These are phyloP conservation scores for Tortricodes alternella DNA, from an alignment of 2,888 invertebrate species.

Conservation along the genomic window DNA sequence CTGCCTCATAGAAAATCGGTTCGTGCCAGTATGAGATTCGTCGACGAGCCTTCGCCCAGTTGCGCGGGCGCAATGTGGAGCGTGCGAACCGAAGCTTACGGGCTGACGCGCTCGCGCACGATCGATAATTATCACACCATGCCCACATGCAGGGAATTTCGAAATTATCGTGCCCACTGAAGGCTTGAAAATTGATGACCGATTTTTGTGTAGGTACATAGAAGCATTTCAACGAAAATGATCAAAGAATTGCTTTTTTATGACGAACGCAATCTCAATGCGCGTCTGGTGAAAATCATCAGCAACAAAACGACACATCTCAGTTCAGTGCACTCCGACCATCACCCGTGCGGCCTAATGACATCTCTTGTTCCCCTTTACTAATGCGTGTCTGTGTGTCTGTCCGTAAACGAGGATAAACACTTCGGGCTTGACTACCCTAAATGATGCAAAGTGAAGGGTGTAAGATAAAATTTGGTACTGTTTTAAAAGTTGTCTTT, in stretches of 20 bases:
- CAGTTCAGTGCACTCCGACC: not conserved
- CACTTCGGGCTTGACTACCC: slow-evolving; percentile 11
- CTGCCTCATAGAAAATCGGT: too few relatives aligned
- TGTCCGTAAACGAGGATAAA: slow-evolving; percentile 17
- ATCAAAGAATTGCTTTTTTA: too few relatives aligned
- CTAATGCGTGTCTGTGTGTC: slow-evolving; percentile 17
- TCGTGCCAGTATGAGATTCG: not conserved
- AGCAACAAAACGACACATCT: not conserved
- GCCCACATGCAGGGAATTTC: not conserved
- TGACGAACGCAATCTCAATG: too few relatives aligned
- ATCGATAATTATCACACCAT: not conserved
- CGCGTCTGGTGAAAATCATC: too few relatives aligned
- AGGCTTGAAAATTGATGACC: too few relatives aligned
- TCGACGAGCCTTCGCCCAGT: not conserved
- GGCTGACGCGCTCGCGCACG: not conserved
- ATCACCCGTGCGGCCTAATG: slow-evolving; percentile 8
- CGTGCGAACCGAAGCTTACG: slow-evolving; percentile 26
- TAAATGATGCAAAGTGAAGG: slow-evolving; percentile 24
- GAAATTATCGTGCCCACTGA: not conserved
- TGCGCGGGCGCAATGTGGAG: slow-evolving; percentile 29
- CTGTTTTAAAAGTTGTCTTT: not conserved
- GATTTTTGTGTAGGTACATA: too few relatives aligned
- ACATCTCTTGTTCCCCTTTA: slow-evolving; percentile 14
- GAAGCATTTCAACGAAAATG: too few relatives aligned
- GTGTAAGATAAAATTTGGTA: not conserved